A percentile compares a stretch with the other conserved stretches of the same genome.
Evolutionary conservation across 2,113 vertebrate genomes (phyloP).

Genomic region (Grus americana): DNA sequence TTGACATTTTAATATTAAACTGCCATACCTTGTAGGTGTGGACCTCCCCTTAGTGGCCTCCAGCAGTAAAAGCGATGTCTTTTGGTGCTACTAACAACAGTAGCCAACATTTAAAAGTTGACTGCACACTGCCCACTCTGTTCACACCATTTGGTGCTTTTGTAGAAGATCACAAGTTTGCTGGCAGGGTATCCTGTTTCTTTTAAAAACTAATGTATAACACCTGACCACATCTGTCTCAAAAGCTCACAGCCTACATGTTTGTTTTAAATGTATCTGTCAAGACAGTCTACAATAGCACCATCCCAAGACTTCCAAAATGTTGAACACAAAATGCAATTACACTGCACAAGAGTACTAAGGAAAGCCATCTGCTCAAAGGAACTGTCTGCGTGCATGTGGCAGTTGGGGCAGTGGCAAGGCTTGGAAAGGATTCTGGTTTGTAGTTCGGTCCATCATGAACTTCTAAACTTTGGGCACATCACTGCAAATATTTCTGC

Average conservation of each 20-base stretch:
- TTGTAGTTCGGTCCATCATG: not conserved
- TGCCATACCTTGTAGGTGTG: not conserved
- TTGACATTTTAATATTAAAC: not conserved
- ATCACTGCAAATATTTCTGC: not conserved
- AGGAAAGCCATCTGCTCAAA: not conserved
- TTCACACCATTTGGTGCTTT: not conserved
- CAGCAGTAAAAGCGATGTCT: not conserved
- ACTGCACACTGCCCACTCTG: not conserved
- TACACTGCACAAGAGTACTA: not conserved
- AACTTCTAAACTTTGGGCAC: not conserved
- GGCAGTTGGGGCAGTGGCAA: rapidly evolving
- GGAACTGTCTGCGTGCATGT: not conserved
- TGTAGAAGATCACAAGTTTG: not conserved
- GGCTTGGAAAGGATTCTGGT: not conserved
- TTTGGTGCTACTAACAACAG: not conserved
- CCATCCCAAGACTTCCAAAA: not conserved
- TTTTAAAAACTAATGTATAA: not conserved
- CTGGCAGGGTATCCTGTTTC: not conserved
- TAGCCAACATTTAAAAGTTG: not conserved
- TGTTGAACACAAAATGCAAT: not conserved
- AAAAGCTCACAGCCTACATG: not conserved
- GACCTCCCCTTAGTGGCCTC: not conserved
- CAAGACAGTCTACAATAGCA: not conserved
- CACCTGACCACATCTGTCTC: not conserved
- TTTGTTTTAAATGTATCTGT: not conserved